Evolutionary conservation across 2,888 invertebrate genomes (phyloP).

Genomic region (Epirrhoe alternata): DNA sequence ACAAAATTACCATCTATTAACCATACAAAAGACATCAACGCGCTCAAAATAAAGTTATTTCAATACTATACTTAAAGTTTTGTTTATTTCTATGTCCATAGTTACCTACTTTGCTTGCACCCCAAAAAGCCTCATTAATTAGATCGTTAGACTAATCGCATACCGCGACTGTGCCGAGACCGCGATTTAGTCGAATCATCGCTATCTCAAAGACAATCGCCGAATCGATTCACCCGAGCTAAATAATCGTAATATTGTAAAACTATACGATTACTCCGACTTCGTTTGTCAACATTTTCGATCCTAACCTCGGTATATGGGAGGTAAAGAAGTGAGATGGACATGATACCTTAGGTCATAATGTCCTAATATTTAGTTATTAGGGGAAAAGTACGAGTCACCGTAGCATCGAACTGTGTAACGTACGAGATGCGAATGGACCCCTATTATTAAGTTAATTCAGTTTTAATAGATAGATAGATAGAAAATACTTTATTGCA

Average conservation of each 20-base stretch:
- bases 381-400: too few relatives aligned
- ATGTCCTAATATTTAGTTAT: too few relatives aligned
- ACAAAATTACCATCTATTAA: not conserved
- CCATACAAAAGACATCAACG: slow-evolving; percentile 16
- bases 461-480: too few relatives aligned
- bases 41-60: not conserved
- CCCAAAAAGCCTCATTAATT: slow-evolving; percentile 49
- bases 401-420: too few relatives aligned
- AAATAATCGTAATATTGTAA: slow-evolving; percentile 65
- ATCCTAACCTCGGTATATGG: too few relatives aligned
- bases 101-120: not conserved
- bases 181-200: slow-evolving; percentile 64
- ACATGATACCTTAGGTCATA: too few relatives aligned
- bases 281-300: slow-evolving; percentile 27
- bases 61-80: too few relatives aligned
- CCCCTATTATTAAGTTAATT: too few relatives aligned
- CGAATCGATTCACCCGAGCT: slow-evolving; percentile 72
- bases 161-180: slow-evolving; percentile 53
- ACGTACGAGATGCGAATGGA: too few relatives aligned
- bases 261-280: slow-evolving; percentile 40
- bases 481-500: too few relatives aligned
- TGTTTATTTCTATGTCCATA: not conserved
- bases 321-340: too few relatives aligned
- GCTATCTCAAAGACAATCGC: slow-evolving; percentile 73
- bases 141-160: slow-evolving; percentile 65